phyloP scores from a whole-genome alignment of 2,797 vertebrate genomes.

The Tokudaia muenninki region DNA sequence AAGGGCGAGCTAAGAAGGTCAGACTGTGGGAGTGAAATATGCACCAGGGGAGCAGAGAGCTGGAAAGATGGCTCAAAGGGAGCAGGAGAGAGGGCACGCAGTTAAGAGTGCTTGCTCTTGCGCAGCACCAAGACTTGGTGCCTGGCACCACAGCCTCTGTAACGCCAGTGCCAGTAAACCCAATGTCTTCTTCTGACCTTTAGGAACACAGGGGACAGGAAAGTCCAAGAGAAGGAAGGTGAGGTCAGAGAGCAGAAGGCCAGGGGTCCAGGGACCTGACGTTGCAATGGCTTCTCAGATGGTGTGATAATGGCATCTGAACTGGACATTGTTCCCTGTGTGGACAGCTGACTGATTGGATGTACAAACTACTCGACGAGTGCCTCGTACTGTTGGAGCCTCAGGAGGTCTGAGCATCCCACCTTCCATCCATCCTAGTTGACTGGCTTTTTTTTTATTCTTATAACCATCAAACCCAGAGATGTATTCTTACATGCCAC shows the following conservation, averaged over 20 bases:
- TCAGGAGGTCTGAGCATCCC: conserved; percentile 79
- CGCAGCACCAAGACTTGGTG: too few species aligned
- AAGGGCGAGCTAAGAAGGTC: background rate
- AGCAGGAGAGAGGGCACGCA: background rate
- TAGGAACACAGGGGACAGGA: background rate
- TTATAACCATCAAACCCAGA: background rate
- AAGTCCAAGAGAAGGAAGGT: background rate
- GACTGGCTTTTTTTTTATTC: background rate
- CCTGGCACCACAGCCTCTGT: too few species aligned
- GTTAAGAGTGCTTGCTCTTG: background rate
- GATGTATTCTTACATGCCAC: conserved; percentile 55
- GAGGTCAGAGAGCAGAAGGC: background rate
- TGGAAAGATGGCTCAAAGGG: background rate
- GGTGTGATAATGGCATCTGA: background rate
- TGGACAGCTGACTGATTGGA: background rate
- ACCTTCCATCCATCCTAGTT: conserved; percentile 67
- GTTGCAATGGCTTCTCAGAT: background rate
- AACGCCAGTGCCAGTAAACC: too few species aligned
- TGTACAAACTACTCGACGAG: background rate
- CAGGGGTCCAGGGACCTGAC: too few species aligned
- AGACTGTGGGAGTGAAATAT: background rate
- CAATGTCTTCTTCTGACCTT: background rate
- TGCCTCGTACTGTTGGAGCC: conserved; percentile 49
- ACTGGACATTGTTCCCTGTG: background rate
- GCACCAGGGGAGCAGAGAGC: background rate